phyloP scores from a whole-genome alignment of 2,113 vertebrate genomes.

The Burhinus oedicnemus region DNA sequence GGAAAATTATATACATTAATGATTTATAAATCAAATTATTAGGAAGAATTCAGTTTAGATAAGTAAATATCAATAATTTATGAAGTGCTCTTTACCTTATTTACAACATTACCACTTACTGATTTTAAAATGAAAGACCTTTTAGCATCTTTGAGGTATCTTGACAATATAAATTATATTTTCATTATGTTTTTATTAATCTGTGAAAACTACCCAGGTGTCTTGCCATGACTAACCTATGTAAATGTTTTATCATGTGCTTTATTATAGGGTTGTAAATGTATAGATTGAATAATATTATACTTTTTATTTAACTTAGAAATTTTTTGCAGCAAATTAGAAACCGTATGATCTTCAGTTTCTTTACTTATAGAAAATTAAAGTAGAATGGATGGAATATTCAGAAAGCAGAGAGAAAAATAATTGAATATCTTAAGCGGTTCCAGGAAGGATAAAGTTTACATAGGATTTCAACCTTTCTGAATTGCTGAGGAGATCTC shows the following conservation, averaged over 20 bases:
- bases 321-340: not conserved
- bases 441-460: not conserved
- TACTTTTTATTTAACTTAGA: not conserved
- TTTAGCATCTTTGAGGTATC: not conserved
- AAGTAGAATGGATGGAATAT: not conserved
- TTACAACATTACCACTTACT: not conserved
- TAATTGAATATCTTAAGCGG: not conserved
- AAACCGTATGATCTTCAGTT: not conserved
- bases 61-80: not conserved
- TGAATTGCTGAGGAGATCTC: not conserved
- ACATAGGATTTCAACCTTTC: not conserved
- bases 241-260: not conserved
- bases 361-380: not conserved
- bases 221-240: not conserved
- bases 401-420: not conserved
- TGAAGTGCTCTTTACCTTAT: constrained; percentile 9
- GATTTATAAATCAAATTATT: not conserved
- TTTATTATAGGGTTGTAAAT: not conserved
- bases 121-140: not conserved
- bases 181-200: not conserved
- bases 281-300: not conserved
- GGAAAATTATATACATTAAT: not conserved
- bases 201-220: not conserved
- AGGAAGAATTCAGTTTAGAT: not conserved
- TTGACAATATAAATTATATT: not conserved